Conservation (phyloP, 2,113 vertebrate species). For the Thunnus thynnus region DNA sequence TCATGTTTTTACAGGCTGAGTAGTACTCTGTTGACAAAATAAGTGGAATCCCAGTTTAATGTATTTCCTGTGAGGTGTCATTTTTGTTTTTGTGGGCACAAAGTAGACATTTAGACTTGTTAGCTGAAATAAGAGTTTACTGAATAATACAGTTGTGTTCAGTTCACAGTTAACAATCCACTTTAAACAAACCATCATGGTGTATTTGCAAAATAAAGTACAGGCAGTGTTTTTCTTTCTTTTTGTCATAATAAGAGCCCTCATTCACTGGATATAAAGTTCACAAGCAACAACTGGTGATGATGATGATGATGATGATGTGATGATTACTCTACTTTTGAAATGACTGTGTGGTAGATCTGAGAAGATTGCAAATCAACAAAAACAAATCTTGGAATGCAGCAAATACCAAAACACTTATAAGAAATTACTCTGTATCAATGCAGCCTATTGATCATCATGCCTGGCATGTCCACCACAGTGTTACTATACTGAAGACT, state of each 20-base stretch:
- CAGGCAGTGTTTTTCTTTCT: slow-evolving; percentile 20
- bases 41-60: not conserved
- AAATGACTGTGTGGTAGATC: slow-evolving; percentile 6
- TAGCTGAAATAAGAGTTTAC: slow-evolving; percentile 44
- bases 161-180: slow-evolving; percentile 66
- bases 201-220: slow-evolving; percentile 61
- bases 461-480: slow-evolving; percentile 26
- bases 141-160: slow-evolving; percentile 56
- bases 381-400: slow-evolving; percentile 26
- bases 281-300: slow-evolving; percentile 24
- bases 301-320: not conserved
- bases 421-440: slow-evolving; percentile 1
- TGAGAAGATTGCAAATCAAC: slow-evolving; percentile 21
- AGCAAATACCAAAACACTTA: slow-evolving; percentile 29
- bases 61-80: not conserved
- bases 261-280: slow-evolving; percentile 45
- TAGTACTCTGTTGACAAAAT: too few relatives aligned
- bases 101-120: slow-evolving; percentile 4
- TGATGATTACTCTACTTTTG: not conserved
- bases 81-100: slow-evolving; percentile 6
- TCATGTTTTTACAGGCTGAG: too few relatives aligned
- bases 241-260: slow-evolving; percentile 42
- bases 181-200: slow-evolving; percentile 46
- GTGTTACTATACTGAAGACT: slow-evolving; percentile 7
- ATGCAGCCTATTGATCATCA: slow-evolving; percentile 31